Evolutionary conservation across 2,888 invertebrate species (phyloP).

Genomic region (Selenia dentaria): DNA sequence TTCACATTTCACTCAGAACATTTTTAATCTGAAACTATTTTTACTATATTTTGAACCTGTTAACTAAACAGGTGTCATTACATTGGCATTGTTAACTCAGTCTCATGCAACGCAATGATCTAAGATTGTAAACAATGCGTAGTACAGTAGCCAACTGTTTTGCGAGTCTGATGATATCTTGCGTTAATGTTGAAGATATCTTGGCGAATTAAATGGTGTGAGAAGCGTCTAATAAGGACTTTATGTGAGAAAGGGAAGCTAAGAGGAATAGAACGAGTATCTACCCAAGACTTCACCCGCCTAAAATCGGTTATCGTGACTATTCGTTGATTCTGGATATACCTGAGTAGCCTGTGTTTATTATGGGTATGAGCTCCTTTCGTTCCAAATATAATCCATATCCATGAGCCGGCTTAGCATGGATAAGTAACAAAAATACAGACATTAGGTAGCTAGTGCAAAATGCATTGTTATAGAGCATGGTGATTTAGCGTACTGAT

Average conservation of each 20-base stretch:
- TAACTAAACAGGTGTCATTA: constrained; percentile 25
- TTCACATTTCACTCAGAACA: constrained; percentile 12
- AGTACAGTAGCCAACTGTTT: constrained; percentile 22
- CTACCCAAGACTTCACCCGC: too few relatives aligned
- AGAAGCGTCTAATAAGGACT: constrained; percentile 8
- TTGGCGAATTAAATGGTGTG: constrained; percentile 16
- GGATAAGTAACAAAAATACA: too few relatives aligned
- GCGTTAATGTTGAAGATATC: constrained; percentile 11
- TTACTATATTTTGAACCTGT: constrained; percentile 13
- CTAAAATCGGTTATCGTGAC: too few relatives aligned
- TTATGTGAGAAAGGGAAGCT: not conserved
- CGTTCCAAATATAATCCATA: too few relatives aligned
- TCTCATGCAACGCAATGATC: constrained; percentile 24
- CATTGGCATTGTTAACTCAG: constrained; percentile 38
- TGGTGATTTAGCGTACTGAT: too few relatives aligned
- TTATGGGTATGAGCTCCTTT: too few relatives aligned
- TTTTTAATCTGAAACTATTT: constrained; percentile 3
- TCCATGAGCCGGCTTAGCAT: too few relatives aligned
- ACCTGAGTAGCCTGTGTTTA: too few relatives aligned
- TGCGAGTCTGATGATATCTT: constrained; percentile 18
- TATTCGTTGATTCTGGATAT: too few relatives aligned
- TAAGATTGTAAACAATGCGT: constrained; percentile 20
- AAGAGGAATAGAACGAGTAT: too few relatives aligned
- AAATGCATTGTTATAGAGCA: too few relatives aligned
- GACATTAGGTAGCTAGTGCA: too few relatives aligned